phyloP scores from a whole-genome alignment of 2,888 invertebrate species.

The Nipponacmea schrenckii region DNA sequence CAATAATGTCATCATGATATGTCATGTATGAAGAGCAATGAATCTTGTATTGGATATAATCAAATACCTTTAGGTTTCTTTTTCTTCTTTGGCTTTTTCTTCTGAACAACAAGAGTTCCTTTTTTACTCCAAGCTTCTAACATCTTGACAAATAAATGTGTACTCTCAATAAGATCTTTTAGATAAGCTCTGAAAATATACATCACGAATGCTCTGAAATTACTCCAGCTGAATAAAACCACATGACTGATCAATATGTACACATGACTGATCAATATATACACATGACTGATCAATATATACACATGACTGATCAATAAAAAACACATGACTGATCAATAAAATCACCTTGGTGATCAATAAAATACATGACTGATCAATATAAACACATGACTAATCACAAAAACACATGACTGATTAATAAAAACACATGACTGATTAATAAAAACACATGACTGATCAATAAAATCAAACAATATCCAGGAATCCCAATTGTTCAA shows the following conservation, averaged over 20 bases:
- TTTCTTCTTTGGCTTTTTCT: slow-evolving; percentile 56
- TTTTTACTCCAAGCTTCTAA: slow-evolving; percentile 75
- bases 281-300: background rate
- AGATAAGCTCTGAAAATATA: slow-evolving; percentile 76
- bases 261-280: background rate
- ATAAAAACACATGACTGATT: background rate
- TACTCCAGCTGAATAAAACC: background rate
- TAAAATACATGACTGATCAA: too few relatives aligned
- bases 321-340: too few relatives aligned
- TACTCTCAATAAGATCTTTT: slow-evolving; percentile 87
- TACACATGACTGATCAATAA: too few relatives aligned
- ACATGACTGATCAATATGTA: background rate
- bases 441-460: background rate
- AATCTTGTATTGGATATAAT: slow-evolving; percentile 18
- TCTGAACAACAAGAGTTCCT: slow-evolving; percentile 59
- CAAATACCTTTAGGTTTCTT: slow-evolving; percentile 47
- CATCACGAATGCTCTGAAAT: background rate
- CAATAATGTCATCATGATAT: too few relatives aligned
- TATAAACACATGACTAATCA: too few relatives aligned
- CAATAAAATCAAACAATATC: background rate
- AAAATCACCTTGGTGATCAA: too few relatives aligned
- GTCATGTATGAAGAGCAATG: background rate
- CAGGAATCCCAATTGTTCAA: background rate
- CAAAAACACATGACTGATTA: background rate
- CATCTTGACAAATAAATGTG: slow-evolving; percentile 91